Base-by-base conservation (phyloP, 2,888 invertebrate species). In the Lithophane socia region DNA sequence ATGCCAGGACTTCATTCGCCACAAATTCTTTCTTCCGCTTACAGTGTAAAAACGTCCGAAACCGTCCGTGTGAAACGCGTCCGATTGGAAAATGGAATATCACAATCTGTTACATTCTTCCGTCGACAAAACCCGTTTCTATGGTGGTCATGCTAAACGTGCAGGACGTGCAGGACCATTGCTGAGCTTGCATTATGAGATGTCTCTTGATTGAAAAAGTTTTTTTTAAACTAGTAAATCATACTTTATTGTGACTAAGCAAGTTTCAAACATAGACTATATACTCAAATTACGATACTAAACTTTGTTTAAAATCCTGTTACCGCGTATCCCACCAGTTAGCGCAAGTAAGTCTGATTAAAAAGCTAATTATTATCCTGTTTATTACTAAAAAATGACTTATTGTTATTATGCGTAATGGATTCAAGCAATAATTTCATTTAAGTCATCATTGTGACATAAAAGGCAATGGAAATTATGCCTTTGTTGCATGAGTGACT, bases 281-380 rank as follows among this genome's bases (percentile, higher is more conserved):
- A 29, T 21, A 21, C 2, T 29, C 13, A 49, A 49, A 16, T 58
- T 7, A 49, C 4, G 3, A 58, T 58, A 37, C 29, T 16, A 37
- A 47, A n/a, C 9, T 24, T 24, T 24, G 9, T 18, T n/a, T 18
- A 21, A 29, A 21, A 29, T 29, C 29, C 8, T 13, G 13, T 29
- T 54, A 12, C 71, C 3, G 12, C 29, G 18, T 18, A 44, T 24
- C 24, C n/a, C 24, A 9, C 24, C 9, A 42, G 18, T 42, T 52
- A 21, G 5, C 18, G n/a, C 37, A 49, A 56, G 42, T 44, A 21
- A 42, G 18, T n/a, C 13, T 18, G 5, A 66, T 66, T 37, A n/a
- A 66, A 61, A n/a, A 66, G 18, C 29, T 12, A 7, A 16, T 56
- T 21, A 63, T 18, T 75, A 49, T 44, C 61, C 67, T 67, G 24